Conservation (phyloP, 2,888 invertebrate genomes). For the Synergus laeviventris region DNA sequence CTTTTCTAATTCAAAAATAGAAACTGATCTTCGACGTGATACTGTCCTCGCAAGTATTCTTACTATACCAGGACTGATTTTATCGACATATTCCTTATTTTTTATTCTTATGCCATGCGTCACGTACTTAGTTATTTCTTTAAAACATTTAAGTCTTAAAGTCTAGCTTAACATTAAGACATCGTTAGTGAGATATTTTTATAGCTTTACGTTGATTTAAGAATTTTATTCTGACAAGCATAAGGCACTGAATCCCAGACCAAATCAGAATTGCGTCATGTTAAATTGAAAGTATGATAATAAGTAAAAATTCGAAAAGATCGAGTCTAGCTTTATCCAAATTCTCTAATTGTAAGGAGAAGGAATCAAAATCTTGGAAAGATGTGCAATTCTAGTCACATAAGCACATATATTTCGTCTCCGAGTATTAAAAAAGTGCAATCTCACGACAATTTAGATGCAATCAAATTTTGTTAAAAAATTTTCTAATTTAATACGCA, state of each 20-base stretch:
- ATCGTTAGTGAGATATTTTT: constrained; percentile 35
- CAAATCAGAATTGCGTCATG: not conserved
- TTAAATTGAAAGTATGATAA: not conserved
- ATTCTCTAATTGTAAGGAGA: constrained; percentile 6
- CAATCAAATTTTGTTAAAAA: constrained; percentile 21
- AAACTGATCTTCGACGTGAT: constrained; percentile 17
- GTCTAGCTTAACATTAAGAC: constrained; percentile 26
- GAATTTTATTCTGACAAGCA: not conserved
- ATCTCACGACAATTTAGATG: constrained; percentile 2
- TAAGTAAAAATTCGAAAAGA: constrained; percentile 6
- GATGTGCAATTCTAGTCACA: constrained; percentile 36
- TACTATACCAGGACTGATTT: constrained; percentile 37
- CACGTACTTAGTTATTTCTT: constrained; percentile 26
- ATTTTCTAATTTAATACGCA: constrained; percentile 7
- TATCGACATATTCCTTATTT: not conserved
- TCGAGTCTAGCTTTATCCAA: not conserved
- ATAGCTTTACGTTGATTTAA: not conserved
- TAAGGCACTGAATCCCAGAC: not conserved
- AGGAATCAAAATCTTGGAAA: constrained; percentile 30
- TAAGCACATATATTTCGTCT: constrained; percentile 7
- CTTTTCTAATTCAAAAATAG: constrained; percentile 1
- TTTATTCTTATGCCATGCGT: constrained; percentile 14
- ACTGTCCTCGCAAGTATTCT: constrained; percentile 25
- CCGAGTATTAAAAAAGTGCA: constrained; percentile 12
- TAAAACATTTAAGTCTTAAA: constrained; percentile 6